Evolutionary conservation across 2,113 vertebrate genomes (phyloP).

Genomic region (Kryptolebias marmoratus): DNA sequence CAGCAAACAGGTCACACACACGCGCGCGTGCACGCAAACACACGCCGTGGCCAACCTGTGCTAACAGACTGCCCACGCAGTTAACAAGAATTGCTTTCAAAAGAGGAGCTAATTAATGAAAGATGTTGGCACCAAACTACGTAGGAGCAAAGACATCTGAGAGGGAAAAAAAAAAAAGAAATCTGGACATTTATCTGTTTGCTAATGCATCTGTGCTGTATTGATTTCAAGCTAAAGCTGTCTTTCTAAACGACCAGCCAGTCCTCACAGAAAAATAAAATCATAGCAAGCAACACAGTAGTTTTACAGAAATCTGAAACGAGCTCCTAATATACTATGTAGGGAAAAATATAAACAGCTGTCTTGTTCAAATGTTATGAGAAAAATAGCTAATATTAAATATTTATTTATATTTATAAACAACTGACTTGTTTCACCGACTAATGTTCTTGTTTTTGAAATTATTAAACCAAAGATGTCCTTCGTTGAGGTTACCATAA

Average conservation of each 20-base stretch:
- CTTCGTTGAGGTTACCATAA: conserved; percentile 19
- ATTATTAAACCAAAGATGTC: conserved; percentile 2
- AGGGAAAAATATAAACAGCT: conserved; percentile 54
- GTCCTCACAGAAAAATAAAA: conserved; percentile 5
- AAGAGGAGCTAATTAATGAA: conserved; percentile 42
- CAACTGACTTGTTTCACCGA: conserved; percentile 29
- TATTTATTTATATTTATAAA: conserved; percentile 38
- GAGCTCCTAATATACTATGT: conserved; percentile 38
- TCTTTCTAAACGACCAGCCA: conserved; percentile 7
- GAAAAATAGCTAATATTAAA: conserved; percentile 56
- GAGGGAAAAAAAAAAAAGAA: too few species aligned
- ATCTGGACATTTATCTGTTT: too few species aligned
- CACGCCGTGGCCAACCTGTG: conserved; percentile 3
- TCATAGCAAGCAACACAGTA: conserved; percentile 28
- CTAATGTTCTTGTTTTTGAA: neutral
- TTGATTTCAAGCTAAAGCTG: conserved; percentile 30
- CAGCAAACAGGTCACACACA: neutral
- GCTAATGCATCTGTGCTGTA: conserved; percentile 12
- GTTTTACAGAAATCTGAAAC: conserved; percentile 9
- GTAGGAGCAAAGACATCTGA: conserved; percentile 27
- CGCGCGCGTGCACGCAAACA: neutral
- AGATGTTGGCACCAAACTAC: conserved; percentile 85
- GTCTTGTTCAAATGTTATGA: conserved; percentile 43
- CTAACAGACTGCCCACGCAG: conserved; percentile 81
- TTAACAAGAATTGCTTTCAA: conserved; percentile 47